Conservation (phyloP, 2,888 invertebrate genomes). For the Stenchaetothrips biformis region DNA sequence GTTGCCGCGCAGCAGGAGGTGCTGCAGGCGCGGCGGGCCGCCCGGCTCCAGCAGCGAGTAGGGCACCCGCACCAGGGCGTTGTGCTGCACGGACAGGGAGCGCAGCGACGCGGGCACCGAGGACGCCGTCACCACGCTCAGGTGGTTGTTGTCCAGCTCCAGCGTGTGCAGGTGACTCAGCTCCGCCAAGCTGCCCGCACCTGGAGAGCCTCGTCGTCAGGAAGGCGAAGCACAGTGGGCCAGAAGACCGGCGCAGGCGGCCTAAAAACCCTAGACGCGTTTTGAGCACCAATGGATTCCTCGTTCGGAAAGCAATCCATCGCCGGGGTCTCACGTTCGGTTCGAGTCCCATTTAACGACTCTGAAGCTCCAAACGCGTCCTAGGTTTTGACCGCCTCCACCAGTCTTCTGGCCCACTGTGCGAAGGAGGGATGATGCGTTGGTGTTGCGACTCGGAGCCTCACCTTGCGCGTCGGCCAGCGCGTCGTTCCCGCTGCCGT, state of each 20-base stretch:
- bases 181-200: conserved; percentile 33
- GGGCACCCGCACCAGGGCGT: conserved; percentile 41
- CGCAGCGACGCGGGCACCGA: conserved; percentile 40
- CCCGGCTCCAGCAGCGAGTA: conserved; percentile 37
- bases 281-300: too few species aligned
- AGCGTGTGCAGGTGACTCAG: conserved; percentile 41
- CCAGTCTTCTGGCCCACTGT: too few species aligned
- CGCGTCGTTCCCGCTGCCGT: background rate
- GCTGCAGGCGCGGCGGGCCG: conserved; percentile 58
- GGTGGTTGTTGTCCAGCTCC: conserved; percentile 42
- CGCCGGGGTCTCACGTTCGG: too few species aligned
- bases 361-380: too few species aligned
- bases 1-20: conserved; percentile 56
- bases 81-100: conserved; percentile 41
- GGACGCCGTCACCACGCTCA: conserved; percentile 39
- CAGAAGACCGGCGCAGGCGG: too few species aligned
- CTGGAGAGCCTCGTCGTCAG: too few species aligned
- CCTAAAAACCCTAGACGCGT: too few species aligned
- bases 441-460: background rate
- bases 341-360: too few species aligned
- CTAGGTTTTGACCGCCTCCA: too few species aligned
- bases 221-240: too few species aligned
- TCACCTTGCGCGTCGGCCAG: background rate
- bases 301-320: too few species aligned
- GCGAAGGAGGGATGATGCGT: too few species aligned